Evolutionary conservation across 2,888 invertebrate species (phyloP), one percentile per base, ranked within the genome.

Genomic region (Drosophila phalerata): DNA sequence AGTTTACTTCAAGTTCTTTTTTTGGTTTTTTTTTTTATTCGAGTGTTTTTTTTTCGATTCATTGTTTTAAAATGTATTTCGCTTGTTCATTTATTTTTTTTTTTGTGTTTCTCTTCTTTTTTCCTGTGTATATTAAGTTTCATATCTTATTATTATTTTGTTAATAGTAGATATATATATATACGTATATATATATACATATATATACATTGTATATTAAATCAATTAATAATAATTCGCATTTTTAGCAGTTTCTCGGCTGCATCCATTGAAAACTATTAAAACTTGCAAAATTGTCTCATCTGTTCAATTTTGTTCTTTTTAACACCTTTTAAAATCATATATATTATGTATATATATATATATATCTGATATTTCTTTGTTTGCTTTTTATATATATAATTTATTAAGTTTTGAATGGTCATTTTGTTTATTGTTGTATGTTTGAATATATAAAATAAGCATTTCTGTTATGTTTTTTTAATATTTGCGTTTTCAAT

Each of bases 361-460:
- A n/a, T 64, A 38, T 70, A 58, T 60, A 66, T 57, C 56, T 78
- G 62, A 73, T 69, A 65, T 64, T 34, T 17, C n/a, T 52, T 25
- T n/a, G 34, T 34, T 22, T 30, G 30, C 30, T 30, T 30, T 65
- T 55, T 38, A 55, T 57, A 30, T 68, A 64, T 85, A 80, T 83
- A 69, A 72, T 75, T 74, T 68, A 68, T 68, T 69, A 69, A 55
- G 63, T 63, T 66, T 65, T 81, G 58, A 88, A 87, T 89, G 89
- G 84, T 89, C 87, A 68, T 87, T 88, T 72, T 60, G 48, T 71
- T 87, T 85, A 79, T 79, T 85, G 73, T 89, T 85, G 85, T 87
- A 82, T 82, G 88, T 88, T 77, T 77, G 79, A 79, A 82, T 87
- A 89, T 84, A 89, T 85, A 85, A 84, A 89, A 89, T 84, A 89